Evolutionary conservation across 2,113 vertebrate genomes (phyloP).

Genomic region (Clinocottus analis): DNA sequence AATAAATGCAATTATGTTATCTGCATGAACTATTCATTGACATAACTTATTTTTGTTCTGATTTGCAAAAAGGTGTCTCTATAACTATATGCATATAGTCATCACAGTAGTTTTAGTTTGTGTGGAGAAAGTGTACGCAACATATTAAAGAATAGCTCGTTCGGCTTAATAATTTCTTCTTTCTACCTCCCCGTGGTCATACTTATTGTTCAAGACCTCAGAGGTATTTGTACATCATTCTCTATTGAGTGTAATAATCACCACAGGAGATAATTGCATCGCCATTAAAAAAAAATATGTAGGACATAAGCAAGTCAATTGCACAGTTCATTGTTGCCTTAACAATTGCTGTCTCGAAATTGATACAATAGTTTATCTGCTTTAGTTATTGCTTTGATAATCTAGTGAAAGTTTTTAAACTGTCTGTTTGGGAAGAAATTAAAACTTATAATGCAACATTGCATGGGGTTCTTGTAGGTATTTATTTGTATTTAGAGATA

Average conservation of each 20-base stretch:
- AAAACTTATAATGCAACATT: not conserved
- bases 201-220: not conserved
- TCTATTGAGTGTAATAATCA: not conserved
- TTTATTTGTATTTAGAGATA: not conserved
- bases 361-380: not conserved
- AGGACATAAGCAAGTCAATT: not conserved
- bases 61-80: not conserved
- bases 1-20: slow-evolving; percentile 16
- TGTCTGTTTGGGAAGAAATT: not conserved
- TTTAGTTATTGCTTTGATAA: not conserved
- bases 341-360: not conserved
- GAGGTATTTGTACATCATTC: not conserved
- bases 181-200: slow-evolving; percentile 51
- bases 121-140: slow-evolving; percentile 23
- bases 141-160: slow-evolving; percentile 33
- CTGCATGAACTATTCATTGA: slow-evolving; percentile 26
- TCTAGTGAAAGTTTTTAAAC: not conserved
- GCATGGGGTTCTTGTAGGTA: not conserved
- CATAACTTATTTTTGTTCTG: slow-evolving; percentile 6
- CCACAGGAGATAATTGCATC: slow-evolving; percentile 21
- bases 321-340: not conserved
- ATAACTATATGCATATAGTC: not conserved
- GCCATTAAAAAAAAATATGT: not conserved
- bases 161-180: slow-evolving; percentile 53
- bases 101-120: slow-evolving; percentile 23